Conservation (phyloP, 2,888 invertebrate genomes). For the Pharmacophagus antenor region DNA sequence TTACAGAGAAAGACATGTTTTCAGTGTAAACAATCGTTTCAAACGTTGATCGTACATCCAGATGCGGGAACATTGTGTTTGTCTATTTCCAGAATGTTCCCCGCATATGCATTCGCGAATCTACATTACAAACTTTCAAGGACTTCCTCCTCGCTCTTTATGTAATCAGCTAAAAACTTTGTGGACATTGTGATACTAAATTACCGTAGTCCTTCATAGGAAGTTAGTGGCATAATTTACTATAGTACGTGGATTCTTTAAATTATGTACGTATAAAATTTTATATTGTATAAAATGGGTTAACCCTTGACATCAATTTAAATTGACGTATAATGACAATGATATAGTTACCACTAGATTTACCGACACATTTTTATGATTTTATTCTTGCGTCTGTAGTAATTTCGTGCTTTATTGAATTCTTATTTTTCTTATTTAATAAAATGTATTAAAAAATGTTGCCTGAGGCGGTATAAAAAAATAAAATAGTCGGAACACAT, state of each 20-base stretch:
- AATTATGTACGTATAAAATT: too few relatives aligned
- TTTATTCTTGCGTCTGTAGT: too few relatives aligned
- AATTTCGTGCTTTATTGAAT: too few relatives aligned
- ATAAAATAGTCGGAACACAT: too few relatives aligned
- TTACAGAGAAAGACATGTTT: background rate
- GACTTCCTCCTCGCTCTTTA: background rate
- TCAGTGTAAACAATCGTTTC: background rate
- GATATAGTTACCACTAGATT: too few relatives aligned
- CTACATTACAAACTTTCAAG: slow-evolving; percentile 1
- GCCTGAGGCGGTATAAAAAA: too few relatives aligned
- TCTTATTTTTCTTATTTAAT: too few relatives aligned
- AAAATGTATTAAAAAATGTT: too few relatives aligned
- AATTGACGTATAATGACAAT: too few relatives aligned
- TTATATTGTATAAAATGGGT: too few relatives aligned
- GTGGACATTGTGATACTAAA: background rate
- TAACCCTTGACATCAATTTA: too few relatives aligned
- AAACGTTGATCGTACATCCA: background rate
- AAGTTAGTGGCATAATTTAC: background rate
- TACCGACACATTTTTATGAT: too few relatives aligned
- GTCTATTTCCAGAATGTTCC: background rate
- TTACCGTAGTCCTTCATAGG: background rate
- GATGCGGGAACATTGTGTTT: background rate
- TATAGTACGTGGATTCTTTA: background rate
- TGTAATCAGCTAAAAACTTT: slow-evolving; percentile 1
- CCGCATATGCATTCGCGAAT: background rate